A percentile compares a stretch with the other conserved stretches of the same genome.
phyloP scores from a whole-genome alignment of 2,888 invertebrate species.

The Poecilobothrus nobilitatus region DNA sequence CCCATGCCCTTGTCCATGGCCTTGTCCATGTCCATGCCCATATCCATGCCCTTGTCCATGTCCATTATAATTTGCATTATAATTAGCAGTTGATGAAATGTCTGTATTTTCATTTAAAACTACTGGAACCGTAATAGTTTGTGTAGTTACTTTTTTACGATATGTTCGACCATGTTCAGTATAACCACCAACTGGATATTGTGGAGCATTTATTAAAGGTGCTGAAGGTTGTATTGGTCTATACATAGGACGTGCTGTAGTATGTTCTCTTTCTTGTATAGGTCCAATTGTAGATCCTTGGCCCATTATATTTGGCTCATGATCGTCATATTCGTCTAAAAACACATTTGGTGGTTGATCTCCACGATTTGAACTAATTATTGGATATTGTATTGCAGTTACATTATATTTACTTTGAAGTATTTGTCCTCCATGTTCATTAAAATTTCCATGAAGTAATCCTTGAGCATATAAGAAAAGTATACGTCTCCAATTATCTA shows the following conservation, averaged over 20 bases:
- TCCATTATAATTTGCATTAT: constrained; percentile 9
- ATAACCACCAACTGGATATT: constrained; percentile 19
- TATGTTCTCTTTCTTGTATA: constrained; percentile 15
- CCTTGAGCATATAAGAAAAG: constrained; percentile 36
- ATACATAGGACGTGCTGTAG: constrained; percentile 21
- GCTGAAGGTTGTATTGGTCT: constrained; percentile 15
- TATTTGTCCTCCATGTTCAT: constrained; percentile 25
- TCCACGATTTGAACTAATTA: constrained; percentile 38
- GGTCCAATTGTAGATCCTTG: constrained; percentile 22
- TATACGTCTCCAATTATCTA: constrained; percentile 35
- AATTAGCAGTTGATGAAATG: constrained; percentile 13
- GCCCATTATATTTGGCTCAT: constrained; percentile 36
- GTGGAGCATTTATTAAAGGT: constrained; percentile 12
- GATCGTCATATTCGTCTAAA: constrained; percentile 34
- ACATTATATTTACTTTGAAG: constrained; percentile 22
- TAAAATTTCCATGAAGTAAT: constrained; percentile 29
- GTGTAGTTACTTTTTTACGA: constrained; percentile 26
- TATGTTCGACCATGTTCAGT: constrained; percentile 25
- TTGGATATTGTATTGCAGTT: constrained; percentile 24
- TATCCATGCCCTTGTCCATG: constrained; percentile 12
- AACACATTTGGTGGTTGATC: constrained; percentile 41
- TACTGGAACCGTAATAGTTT: constrained; percentile 22
- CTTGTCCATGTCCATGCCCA: constrained; percentile 9
- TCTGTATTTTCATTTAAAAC: constrained; percentile 16
- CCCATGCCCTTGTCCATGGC: constrained; percentile 19